Conservation (phyloP, 2,113 vertebrate species). For the Malurus melanocephalus region DNA sequence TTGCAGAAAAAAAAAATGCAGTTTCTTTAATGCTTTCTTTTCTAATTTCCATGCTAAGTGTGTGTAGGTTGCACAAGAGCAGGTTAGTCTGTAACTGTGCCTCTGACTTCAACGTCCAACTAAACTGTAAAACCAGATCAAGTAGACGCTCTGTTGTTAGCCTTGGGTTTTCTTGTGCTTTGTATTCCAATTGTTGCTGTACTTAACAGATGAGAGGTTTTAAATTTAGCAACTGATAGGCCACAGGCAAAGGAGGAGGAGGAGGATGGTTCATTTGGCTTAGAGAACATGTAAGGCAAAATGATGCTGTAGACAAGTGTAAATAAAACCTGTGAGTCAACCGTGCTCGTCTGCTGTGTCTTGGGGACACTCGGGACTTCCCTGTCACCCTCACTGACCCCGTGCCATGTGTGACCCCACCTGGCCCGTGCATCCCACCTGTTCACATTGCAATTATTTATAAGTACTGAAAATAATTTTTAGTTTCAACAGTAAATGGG, state of each 20-base stretch:
- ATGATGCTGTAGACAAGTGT: conserved; percentile 77
- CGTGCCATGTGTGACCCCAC: too few species aligned
- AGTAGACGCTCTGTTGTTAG: conserved; percentile 68
- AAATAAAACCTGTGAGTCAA: conserved; percentile 80
- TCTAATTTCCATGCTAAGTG: conserved; percentile 63
- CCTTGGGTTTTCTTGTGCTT: conserved; percentile 71
- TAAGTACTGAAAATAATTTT: too few species aligned
- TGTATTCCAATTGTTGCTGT: conserved; percentile 74
- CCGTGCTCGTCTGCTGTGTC: conserved; percentile 46
- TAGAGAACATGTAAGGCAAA: conserved; percentile 70
- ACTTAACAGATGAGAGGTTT: conserved; percentile 64
- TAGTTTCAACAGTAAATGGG: not conserved
- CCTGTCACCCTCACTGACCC: not conserved
- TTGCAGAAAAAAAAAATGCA: conserved; percentile 56
- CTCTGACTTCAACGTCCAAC: conserved; percentile 69
- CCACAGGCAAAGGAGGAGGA: conserved; percentile 39
- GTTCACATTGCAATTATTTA: too few species aligned
- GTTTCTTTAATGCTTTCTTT: conserved; percentile 55
- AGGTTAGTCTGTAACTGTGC: conserved; percentile 77
- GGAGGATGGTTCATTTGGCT: conserved; percentile 68
- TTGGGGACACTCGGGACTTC: not conserved
- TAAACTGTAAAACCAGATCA: conserved; percentile 65
- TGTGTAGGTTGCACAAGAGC: conserved; percentile 74
- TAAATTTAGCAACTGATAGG: conserved; percentile 62
- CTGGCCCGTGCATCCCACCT: too few species aligned